Base-by-base conservation (phyloP, 2,888 invertebrate species). In the Psylliodes chrysocephalus region DNA sequence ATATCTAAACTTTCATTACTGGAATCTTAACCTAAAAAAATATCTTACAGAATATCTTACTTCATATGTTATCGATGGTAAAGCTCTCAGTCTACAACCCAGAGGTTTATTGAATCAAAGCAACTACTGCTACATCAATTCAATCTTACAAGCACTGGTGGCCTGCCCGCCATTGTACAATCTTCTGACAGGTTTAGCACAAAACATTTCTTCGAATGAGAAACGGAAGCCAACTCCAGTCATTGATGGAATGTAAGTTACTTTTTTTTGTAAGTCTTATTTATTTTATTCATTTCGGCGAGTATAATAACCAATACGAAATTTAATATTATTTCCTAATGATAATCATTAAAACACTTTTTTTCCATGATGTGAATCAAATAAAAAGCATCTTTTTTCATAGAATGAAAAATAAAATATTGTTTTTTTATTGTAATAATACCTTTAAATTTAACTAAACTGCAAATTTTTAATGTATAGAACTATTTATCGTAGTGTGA, bases 111-210 rank as follows among this genome's bases (percentile, higher is more conserved):
- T 92, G 56, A 98, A 98, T 82, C 90, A 92, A 69, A 94, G 94
- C 68, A 98, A 97, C 84, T 97, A 95, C 83, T 98, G 98, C 84
- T 98, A 97, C 79, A 94, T 97, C 67, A 98, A 98, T 83, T 93
- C 97, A 15, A 96, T 95, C 69, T 84, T 98, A 33, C 96, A 98
- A 83, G 96, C 97, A 0, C 83, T 98, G 71, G 86, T 97, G 25
- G 96, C 95, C 10, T 98, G 98, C 79, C 95, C 97, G 14, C 96
- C 97, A 0, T 93, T 98, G 83, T 96, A 95, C 82, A 96, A 97
- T 84, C 86, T 98, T 78, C 85, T 97, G 73, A 90, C 89, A 74
- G 89, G 91, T 33, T 84, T 96, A 75, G 91, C 93, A 0, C 86
- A 88, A 69, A 88, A 88, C 75, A 86, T 89, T 8, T 85, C 81